Conservation (phyloP, 2,113 vertebrate genomes). For the Kryptolebias marmoratus region DNA sequence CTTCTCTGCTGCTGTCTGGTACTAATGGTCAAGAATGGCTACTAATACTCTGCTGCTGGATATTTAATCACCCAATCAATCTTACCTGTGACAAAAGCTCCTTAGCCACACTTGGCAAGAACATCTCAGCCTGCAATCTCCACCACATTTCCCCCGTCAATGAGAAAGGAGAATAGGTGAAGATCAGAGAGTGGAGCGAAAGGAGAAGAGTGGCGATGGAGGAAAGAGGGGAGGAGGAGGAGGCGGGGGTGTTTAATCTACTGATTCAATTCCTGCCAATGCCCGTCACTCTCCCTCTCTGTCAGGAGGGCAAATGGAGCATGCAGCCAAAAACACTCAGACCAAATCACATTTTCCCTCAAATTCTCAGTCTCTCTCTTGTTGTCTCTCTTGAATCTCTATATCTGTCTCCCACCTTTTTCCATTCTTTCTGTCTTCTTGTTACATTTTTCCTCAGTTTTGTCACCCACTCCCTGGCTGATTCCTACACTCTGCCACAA, state of each 20-base stretch:
- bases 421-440: constrained; percentile 29
- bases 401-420: constrained; percentile 39
- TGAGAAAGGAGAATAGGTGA: constrained; percentile 58
- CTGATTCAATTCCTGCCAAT: constrained; percentile 82
- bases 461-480: constrained; percentile 27
- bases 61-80: constrained; percentile 81
- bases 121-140: constrained; percentile 72
- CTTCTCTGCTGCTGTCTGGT: constrained; percentile 52
- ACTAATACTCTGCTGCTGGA: constrained; percentile 72
- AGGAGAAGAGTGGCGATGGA: constrained; percentile 40
- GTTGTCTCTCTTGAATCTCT: constrained; percentile 54
- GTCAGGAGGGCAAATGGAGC: constrained; percentile 82
- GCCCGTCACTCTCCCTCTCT: constrained; percentile 75
- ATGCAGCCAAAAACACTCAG: constrained; percentile 74
- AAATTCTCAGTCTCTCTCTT: constrained; percentile 62
- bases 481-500: constrained; percentile 20
- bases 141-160: constrained; percentile 63
- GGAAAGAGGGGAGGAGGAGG: constrained; percentile 43
- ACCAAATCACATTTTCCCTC: constrained; percentile 79
- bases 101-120: constrained; percentile 71
- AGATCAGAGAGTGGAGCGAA: constrained; percentile 19
- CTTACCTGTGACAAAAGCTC: constrained; percentile 75
- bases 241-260: constrained; percentile 80
- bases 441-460: constrained; percentile 37
- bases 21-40: constrained; percentile 73